Conservation (phyloP, 2,113 vertebrate species). For the Phoenicopterus ruber region DNA sequence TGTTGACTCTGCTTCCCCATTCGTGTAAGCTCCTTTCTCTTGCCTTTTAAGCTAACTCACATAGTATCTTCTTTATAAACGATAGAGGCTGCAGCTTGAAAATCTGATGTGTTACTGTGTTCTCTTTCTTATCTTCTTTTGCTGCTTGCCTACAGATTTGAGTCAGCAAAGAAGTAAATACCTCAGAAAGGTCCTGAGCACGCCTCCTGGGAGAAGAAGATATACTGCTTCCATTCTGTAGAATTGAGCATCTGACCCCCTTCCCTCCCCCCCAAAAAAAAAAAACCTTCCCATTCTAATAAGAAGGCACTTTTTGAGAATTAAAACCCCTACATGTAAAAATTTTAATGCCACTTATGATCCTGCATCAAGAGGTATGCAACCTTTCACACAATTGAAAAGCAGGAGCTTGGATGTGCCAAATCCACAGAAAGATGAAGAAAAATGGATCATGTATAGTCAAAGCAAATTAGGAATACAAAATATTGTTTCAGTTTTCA, state of each 20-base stretch:
- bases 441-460: accelerated
- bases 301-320: background rate
- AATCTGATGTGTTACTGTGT: background rate
- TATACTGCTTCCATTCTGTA: background rate
- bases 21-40: background rate
- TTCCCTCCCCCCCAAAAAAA: accelerated
- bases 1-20: background rate
- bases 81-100: background rate
- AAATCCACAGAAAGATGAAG: background rate
- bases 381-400: background rate
- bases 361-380: background rate
- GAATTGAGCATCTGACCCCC: background rate
- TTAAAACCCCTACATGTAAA: background rate
- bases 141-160: background rate
- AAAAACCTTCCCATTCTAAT: background rate
- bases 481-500: background rate
- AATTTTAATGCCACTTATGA: background rate
- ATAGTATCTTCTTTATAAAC: background rate
- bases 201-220: background rate
- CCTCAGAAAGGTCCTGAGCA: background rate
- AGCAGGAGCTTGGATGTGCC: background rate
- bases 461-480: background rate
- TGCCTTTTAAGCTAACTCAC: background rate
- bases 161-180: background rate
- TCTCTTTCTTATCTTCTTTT: background rate